Percentiles rank a stretch among this genome's conserved stretches.
These are phyloP conservation scores for Podarcis muralis DNA, from an alignment of 2,113 vertebrate genomes.

Conservation along the genomic window DNA sequence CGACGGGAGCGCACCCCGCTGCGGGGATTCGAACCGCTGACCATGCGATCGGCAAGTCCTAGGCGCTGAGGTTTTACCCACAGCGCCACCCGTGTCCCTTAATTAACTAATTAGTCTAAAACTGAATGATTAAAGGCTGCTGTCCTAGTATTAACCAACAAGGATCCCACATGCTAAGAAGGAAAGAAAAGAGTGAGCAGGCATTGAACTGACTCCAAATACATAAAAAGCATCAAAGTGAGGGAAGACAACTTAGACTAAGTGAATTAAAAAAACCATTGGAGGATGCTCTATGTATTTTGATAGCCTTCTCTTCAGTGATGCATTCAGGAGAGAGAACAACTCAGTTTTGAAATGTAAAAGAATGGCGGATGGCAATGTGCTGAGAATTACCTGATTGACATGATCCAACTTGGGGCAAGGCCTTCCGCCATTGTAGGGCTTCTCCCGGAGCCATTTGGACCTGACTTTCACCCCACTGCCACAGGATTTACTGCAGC, in stretches of 20 bases:
- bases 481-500: conserved; percentile 97
- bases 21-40: too few relatives aligned
- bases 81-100: too few relatives aligned
- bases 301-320: neutral
- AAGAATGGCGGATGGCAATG: neutral
- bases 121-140: neutral
- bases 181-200: neutral
- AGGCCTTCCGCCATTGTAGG: conserved; percentile 94
- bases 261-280: neutral
- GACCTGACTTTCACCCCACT: conserved; percentile 97
- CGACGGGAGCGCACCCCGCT: too few relatives aligned
- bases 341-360: neutral
- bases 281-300: neutral
- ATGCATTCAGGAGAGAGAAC: neutral
- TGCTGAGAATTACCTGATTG: conserved; percentile 87
- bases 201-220: neutral
- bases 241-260: neutral
- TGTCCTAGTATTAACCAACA: neutral
- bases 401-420: conserved; percentile 96
- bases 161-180: neutral
- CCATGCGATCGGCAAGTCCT: too few relatives aligned
- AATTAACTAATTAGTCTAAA: neutral
- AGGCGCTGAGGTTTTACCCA: too few relatives aligned
- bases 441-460: conserved; percentile 96
- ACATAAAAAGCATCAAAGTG: neutral